Evolutionary conservation across 2,797 vertebrate genomes (phyloP), one percentile per base, ranked within the genome.

Genomic region (Rhincodon typus): DNA sequence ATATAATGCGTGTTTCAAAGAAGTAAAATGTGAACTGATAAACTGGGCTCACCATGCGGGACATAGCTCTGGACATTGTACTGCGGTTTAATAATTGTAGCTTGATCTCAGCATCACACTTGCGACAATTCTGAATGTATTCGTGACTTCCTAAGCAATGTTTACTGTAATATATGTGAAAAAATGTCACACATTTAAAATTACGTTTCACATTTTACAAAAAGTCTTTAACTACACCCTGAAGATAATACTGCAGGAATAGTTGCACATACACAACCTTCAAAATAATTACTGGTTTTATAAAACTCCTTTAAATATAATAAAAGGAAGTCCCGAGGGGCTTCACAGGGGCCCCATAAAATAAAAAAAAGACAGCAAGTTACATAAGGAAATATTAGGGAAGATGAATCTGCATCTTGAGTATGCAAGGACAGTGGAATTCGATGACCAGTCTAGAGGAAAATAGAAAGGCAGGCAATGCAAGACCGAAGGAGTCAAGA

Each of bases 71-170:
- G 96, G 98, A 98, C 96, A 99, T 97, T 95, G 97, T 98, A 95
- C 97, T 97, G 96, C 96, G 97, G 95, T 98, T 98, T 96, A 99
- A 97, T 0, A 99, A 98, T 96, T 99, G 99, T 95, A 99, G 97
- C 88, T 98, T 98, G 97, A 99, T 99, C 96, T 99, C 99, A 1
- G 97, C 97, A 96, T 99, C 99, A 99, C 99, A 99, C 97, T 99
- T 99, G 91, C 99, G 97, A 97, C 99, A 99, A 97, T 98, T 99
- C 97, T 99, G 99, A 97, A 99, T 98, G 84, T 99, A 98, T 97
- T 99, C 99, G 25, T 99, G 99, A 96, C 99, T 99, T 97, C 99
- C 99, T 74, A 99, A 97, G 96, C 98, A 98, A 97, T 99, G 98
- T 96, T 99, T 99, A 97, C 99, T 99, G 97, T 30, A 95, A 96